Base-by-base conservation (phyloP, 2,797 vertebrate genomes). In the Enteromius paludinosus region DNA sequence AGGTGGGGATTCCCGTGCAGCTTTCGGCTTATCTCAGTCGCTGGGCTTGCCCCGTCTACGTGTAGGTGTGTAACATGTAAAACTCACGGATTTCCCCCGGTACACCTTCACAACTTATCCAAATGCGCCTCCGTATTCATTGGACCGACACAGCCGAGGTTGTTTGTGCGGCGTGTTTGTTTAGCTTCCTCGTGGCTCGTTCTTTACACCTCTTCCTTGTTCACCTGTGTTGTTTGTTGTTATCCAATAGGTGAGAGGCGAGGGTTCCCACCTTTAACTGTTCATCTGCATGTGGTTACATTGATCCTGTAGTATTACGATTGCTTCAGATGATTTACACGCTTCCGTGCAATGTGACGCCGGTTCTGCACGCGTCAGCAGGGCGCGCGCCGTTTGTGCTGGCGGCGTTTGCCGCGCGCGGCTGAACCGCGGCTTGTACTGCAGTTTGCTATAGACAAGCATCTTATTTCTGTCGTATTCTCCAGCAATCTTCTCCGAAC, bases 61-160 rank as follows among this genome's bases (percentile, higher is more conserved):
- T 69, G 52, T 69, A 12, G 62, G 79, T n/a, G 30, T 43, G 87
- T 84, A 38, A 88, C 79, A 94, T 94, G 93, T 92, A 91, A 94
- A 93, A 91, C 41, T 83, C 70, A 64, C 86, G 92, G 91, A 92
- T 49, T 94, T 93, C 87, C 94, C 93, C 85, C 87, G n/a, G 62
- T 25, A 72, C 66, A 82, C 76, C 71, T n/a, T 64, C 85, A 82
- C 75, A 14, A 81, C 82, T 71, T 78, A 70, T 65, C 80, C 66
- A 86, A 71, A 68, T 76, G 77, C 61, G 45, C 49, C 18, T 78
- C n/a, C 38, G 30, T 76, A 69, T 77, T 83, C 74, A 65, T 70
- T 28, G 38, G 78, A 78, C 79, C 35, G 49, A 72, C 3, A 49
- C 54, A 78, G 15, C 25, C 61, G 54, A 28, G 30, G 49, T 20